Evolutionary conservation across 2,113 vertebrate species (phyloP), one percentile per base, ranked within the genome.

Genomic region (Pomatorhinus ruficollis): DNA sequence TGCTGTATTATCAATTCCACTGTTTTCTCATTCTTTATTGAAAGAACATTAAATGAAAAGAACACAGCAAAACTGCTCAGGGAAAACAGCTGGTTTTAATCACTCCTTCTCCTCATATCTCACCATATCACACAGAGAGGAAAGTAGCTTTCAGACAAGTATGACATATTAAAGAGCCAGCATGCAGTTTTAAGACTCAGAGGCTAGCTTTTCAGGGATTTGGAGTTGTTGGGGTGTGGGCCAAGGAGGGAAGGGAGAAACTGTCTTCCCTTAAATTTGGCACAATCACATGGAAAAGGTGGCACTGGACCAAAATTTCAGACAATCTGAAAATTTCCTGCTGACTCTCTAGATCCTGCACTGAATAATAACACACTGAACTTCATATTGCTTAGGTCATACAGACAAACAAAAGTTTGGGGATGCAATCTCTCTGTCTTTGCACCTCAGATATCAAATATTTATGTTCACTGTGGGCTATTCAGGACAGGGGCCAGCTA

Each of bases 51-150:
- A 85, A 96, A 85, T 53, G 75, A 93, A 95, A 89, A 84, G 30
- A 90, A 53, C 53, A 61, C 49, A 61, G 66, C n/a, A 80, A 94
- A 93, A 80, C 42, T 53, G 25, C 75, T 69, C 1, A 7, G 35
- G 54, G 83, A 95, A 83, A 95, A 84, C 89, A 95, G 44, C 64
- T 4, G 23, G 92, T 95, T 95, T 77, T 72, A 93, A 93, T 90
- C 31, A 90, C 44, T 90, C 20, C 11, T 79, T 57, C 44, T 85
- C n/a, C 66, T 89, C 25, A 3, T 87, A 79, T 85, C 63, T 87
- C 75, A 60, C 49, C 27, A 12, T 94, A 93, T 76, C 70, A 85
- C 81, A 87, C 45, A 61, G 63, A 68, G 28, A 68, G 37, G 52
- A 88, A 92, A 83, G 66, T 12, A 83, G 57, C 31, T 94, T 90